Percentiles rank a stretch among this genome's conserved stretches.
phyloP scores from a whole-genome alignment of 2,888 invertebrate species.

The Drosophila pseudotakahashii region DNA sequence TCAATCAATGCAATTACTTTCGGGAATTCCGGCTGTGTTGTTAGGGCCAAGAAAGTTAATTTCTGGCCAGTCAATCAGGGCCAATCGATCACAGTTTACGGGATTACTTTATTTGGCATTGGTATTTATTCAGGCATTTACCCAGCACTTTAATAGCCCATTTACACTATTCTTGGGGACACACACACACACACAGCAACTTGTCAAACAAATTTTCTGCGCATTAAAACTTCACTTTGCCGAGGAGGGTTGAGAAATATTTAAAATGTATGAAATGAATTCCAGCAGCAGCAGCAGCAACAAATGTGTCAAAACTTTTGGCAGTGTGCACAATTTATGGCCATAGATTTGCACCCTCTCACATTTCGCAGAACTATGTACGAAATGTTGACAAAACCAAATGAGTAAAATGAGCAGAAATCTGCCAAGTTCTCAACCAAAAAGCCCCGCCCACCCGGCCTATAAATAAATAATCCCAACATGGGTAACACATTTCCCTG shows the following conservation, averaged over 20 bases:
- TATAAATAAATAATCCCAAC: slow-evolving; percentile 70
- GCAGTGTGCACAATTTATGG: slow-evolving; percentile 64
- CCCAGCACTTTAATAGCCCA: slow-evolving; percentile 16
- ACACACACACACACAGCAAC: neutral
- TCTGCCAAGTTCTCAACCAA: slow-evolving; percentile 59
- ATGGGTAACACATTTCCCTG: slow-evolving; percentile 67
- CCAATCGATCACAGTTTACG: neutral
- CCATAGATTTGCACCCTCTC: slow-evolving; percentile 37
- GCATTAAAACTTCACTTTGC: slow-evolving; percentile 49
- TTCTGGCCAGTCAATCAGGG: slow-evolving; percentile 25
- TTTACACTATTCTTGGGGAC: neutral
- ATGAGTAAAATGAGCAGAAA: slow-evolving; percentile 67
- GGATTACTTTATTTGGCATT: slow-evolving; percentile 11
- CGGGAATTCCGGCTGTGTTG: slow-evolving; percentile 28
- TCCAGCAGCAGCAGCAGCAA: slow-evolving; percentile 35
- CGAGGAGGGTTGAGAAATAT: slow-evolving; percentile 24
- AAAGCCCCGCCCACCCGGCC: slow-evolving; percentile 37
- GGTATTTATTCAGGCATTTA: slow-evolving; percentile 3
- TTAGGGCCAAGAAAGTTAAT: slow-evolving; percentile 24
- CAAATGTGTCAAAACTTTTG: slow-evolving; percentile 66
- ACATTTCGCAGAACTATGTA: slow-evolving; percentile 42
- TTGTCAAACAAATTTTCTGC: slow-evolving; percentile 42
- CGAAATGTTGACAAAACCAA: slow-evolving; percentile 70
- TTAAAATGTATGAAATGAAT: slow-evolving; percentile 65
- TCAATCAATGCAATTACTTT: slow-evolving; percentile 69